These are phyloP conservation scores for Diabrotica virgifera DNA, from an alignment of 1,140 invertebrate species.

Conservation along the genomic window DNA sequence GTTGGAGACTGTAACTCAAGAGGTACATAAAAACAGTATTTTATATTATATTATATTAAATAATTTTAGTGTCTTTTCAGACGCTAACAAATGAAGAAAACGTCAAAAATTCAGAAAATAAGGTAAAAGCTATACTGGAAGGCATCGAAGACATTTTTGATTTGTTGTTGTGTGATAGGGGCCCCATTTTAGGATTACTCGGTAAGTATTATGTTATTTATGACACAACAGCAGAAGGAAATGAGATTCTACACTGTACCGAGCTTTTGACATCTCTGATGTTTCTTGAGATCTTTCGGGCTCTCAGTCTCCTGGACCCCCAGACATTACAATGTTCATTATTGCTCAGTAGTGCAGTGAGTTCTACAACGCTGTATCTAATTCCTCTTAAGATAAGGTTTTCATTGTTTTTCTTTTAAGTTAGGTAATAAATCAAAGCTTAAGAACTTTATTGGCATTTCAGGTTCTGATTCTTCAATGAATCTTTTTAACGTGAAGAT, in stretches of 20 bases:
- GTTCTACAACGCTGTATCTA: no score
- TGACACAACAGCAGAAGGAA: no score
- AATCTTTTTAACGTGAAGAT: conserved; percentile 69
- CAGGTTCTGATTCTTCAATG: conserved; percentile 56
- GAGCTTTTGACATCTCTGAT: no score
- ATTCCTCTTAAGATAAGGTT: no score
- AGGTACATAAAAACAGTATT: conserved; percentile 6
- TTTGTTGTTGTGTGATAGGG: conserved; percentile 61
- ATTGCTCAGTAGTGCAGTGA: no score
- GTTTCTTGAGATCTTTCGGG: no score
- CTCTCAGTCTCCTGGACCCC: no score
- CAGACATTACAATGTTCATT: no score
- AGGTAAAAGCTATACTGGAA: conserved; percentile 53
- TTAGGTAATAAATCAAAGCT: conserved; percentile 20
- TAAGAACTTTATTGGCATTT: conserved; percentile 22
- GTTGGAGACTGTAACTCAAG: conserved; percentile 45
- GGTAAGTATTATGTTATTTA: conserved; percentile 45
- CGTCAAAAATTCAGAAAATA: conserved; percentile 49
- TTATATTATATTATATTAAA: neutral
- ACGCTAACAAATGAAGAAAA: conserved; percentile 53
- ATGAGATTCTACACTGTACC: no score
- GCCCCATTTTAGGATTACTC: conserved; percentile 67
- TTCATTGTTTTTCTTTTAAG: no score
- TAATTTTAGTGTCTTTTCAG: conserved; percentile 39
- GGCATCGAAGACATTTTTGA: conserved; percentile 61